Evolutionary conservation across 2,797 vertebrate genomes (phyloP), one percentile per base, ranked within the genome.

Genomic region (Sebastolobus altivelis): DNA sequence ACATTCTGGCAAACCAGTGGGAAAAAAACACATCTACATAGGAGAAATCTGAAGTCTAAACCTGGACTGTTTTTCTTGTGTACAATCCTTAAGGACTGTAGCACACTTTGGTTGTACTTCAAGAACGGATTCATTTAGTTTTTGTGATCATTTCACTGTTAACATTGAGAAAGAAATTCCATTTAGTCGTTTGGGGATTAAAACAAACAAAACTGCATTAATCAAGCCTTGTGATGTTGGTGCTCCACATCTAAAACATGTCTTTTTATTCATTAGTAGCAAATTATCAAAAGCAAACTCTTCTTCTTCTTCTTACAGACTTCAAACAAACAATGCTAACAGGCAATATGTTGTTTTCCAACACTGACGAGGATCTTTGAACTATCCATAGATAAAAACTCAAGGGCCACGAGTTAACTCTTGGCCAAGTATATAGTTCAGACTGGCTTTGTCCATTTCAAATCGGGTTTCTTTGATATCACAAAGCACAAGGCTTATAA

Each of bases 401-500:
- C 52, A 72, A 16, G 5, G 0, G 13, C 10, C 5, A n/a, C 31
- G 54, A 61, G 20, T 54, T 5, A 33, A 66, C 49, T 60, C 49
- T 52, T 31, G 40, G 11, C 8, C 12, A 49, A 70, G 73, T 37
- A 18, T 6, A 66, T 6, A 66, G 67, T 82, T 66, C 31, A 35
- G 70, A 27, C 43, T 38, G 60, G 13, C 72, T 61, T 52, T 49
- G 25, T 58, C 40, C 11, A 68, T 72, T 86, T 82, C 33, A 77
- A 77, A 75, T 65, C 27, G 61, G 10, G 59, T 75, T 72, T 65
- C 65, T 78, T 78, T 80, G 70, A 82, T 67, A 81, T 81, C 71
- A 72, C 80, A 86, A 61, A 69, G 72, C 78, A 38, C 35, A 75
- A 55, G 60, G 18, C 52, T 65, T 65, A 82, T 87, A 75, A 88